Evolutionary conservation across 2,888 invertebrate genomes (phyloP), one percentile per base, ranked within the genome.

Genomic region (Ischnus inquisitorius): DNA sequence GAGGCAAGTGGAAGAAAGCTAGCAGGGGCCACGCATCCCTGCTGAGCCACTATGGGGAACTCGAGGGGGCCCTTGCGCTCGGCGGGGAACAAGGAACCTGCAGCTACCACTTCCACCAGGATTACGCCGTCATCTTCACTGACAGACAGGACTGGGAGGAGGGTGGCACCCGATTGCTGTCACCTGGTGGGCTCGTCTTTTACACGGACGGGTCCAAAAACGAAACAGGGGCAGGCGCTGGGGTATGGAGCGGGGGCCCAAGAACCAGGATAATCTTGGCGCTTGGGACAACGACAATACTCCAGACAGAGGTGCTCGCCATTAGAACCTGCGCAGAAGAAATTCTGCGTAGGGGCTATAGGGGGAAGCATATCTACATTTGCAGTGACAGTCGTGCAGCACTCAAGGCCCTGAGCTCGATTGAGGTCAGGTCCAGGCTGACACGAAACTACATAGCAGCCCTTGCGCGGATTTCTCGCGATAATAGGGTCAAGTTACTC

Each of bases 371-470:
- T 19, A 71, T 85, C 22, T 81, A 80, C 34, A 80, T 81, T 5
- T 80, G 80, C 41, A 65, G 77, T 16, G 80, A 76, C 72, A 83
- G 77, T 54, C 25, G 62, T 12, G 57, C 54, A 5, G 81, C 68
- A 6, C 75, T 80, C 4, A 54, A 12, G 34, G 12, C 10, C 10
- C 51, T 62, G 4, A 25, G 25, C 34, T 28, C 28, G 3, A 28
- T 62, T 28, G 34, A 25, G n/a, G 62, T 62, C 1, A 62, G 28
- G 62, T 34, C n/a, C 14, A 34, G 14, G 34, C 34, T 62, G 62
- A 67, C 16, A 0, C n/a, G 48, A 3, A 34, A 28, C 39, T 72
- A 67, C 16, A 22, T n/a, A 1, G 16, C 6, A n/a, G 41, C n/a
- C 8, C 39, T 74, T 8, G 3, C 39, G 12, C 39, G 12, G 4